Conservation (phyloP, 2,888 invertebrate species). For the Drosophila villosipedis region DNA sequence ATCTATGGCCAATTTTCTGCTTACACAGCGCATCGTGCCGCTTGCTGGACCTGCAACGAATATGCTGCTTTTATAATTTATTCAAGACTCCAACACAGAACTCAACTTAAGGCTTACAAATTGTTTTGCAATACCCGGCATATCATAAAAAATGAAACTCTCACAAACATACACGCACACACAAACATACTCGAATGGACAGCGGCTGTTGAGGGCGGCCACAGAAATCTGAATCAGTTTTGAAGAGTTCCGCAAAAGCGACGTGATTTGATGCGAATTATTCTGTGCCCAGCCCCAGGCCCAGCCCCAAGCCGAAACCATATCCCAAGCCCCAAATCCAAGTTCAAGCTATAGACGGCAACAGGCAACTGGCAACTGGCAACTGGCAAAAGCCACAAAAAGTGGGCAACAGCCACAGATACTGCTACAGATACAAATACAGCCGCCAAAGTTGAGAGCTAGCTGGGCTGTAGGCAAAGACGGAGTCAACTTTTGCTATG, state of each 20-base stretch:
- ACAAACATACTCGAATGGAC: conserved; percentile 28
- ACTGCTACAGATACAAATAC: conserved; percentile 31
- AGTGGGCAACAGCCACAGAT: conserved; percentile 39
- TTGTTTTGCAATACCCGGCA: conserved; percentile 75
- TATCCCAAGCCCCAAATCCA: conserved; percentile 9
- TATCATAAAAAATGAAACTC: conserved; percentile 50
- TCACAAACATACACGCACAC: conserved; percentile 8
- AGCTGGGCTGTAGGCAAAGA: conserved; percentile 3
- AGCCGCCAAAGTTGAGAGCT: conserved; percentile 11
- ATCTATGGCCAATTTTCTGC: conserved; percentile 45
- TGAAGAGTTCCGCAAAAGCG: conserved; percentile 73
- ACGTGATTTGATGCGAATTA: conserved; percentile 78
- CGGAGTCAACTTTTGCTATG: conserved; percentile 35
- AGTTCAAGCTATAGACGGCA: conserved; percentile 19
- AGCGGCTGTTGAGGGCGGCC: conserved; percentile 37
- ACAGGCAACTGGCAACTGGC: conserved; percentile 28
- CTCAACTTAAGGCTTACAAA: conserved; percentile 72
- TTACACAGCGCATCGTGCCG: conserved; percentile 44
- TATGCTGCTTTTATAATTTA: conserved; percentile 75
- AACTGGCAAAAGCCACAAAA: conserved; percentile 47
- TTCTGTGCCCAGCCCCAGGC: conserved; percentile 46
- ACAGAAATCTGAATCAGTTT: conserved; percentile 69
- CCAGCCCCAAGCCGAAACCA: conserved; percentile 5
- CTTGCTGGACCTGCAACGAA: conserved; percentile 32
- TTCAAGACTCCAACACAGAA: conserved; percentile 72